A percentile compares a stretch with the other conserved stretches of the same genome.
Conservation (phyloP, 1,140 invertebrate genomes). For the Mizuhopecten yessoensis region DNA sequence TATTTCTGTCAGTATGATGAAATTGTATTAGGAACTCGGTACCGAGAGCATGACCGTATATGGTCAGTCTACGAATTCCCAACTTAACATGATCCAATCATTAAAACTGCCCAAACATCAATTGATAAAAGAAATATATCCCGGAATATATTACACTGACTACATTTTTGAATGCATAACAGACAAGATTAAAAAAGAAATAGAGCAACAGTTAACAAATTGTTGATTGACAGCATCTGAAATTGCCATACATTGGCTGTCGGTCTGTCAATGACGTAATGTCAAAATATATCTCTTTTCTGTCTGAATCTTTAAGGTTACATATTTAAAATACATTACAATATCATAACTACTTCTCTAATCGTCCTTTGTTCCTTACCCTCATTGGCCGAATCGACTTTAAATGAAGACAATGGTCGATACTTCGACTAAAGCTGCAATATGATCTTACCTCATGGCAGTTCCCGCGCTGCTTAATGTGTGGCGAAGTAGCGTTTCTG, state of each 20-base stretch:
- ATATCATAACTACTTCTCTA: not conserved
- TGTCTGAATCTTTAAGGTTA: not conserved
- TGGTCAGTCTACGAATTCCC: no score
- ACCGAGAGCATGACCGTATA: no score
- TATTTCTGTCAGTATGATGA: no score
- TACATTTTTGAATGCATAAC: no score
- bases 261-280: not conserved
- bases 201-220: no score
- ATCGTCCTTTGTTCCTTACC: not conserved
- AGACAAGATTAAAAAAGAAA: no score
- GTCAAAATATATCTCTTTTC: not conserved
- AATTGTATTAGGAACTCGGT: no score
- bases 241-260: not conserved
- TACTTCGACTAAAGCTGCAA: not conserved
- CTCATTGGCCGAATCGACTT: not conserved
- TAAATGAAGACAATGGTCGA: not conserved
- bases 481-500: not conserved
- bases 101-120: no score
- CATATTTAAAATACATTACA: not conserved
- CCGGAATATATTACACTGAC: no score
- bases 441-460: not conserved
- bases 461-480: not conserved
- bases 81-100: no score
- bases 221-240: not conserved
- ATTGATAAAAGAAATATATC: no score